A percentile compares a stretch with the other conserved stretches of the same genome.
Conservation (phyloP, 1,140 invertebrate species). For the Melitaea cinxia region DNA sequence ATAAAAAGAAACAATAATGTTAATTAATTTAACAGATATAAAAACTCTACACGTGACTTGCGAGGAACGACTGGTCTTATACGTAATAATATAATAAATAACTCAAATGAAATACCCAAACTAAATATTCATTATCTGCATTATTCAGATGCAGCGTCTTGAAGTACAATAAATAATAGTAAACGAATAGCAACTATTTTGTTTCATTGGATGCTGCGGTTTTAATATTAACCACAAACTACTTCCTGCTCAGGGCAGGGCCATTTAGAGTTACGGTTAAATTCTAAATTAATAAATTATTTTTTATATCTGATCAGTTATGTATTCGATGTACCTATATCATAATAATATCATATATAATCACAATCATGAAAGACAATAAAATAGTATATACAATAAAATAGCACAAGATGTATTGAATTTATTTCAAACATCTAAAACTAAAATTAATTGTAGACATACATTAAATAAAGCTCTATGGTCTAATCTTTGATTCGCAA, state of each 20-base stretch:
- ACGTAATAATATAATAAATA: constrained; percentile 1
- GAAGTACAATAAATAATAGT: constrained; percentile 25
- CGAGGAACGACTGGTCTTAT: too few relatives aligned
- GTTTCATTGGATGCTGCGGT: constrained; percentile 27
- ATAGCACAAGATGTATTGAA: too few relatives aligned
- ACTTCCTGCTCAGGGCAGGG: background rate
- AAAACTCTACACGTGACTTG: too few relatives aligned
- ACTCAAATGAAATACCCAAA: background rate
- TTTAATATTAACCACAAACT: constrained; percentile 21
- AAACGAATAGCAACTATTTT: constrained; percentile 24
- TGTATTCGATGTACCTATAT: background rate
- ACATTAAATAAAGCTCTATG: too few relatives aligned
- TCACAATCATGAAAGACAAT: too few relatives aligned
- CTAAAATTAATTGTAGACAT: too few relatives aligned
- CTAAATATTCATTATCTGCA: constrained; percentile 13
- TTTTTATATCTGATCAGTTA: background rate
- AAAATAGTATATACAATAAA: too few relatives aligned
- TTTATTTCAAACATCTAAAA: background rate
- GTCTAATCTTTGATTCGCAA: too few relatives aligned
- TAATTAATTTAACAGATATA: too few relatives aligned
- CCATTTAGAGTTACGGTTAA: constrained; percentile 4
- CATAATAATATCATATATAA: too few relatives aligned
- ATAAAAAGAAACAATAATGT: too few relatives aligned
- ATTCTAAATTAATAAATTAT: background rate
- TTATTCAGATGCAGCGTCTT: constrained; percentile 14